Evolutionary conservation across 1,140 invertebrate species (phyloP), one percentile per base, ranked within the genome.

Genomic region (Lasaia peninsularis): DNA sequence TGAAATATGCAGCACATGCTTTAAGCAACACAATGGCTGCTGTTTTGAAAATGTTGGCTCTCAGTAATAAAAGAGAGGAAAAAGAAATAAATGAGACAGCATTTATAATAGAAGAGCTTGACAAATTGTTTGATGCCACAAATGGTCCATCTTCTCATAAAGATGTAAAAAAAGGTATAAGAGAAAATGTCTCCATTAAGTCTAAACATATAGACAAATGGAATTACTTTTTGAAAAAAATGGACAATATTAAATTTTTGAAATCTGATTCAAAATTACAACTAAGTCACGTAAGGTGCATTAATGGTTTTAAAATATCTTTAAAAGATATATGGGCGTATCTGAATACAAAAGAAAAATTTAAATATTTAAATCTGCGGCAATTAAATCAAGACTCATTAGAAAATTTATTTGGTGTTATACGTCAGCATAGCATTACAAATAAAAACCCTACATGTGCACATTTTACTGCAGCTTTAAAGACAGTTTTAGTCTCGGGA

Each of bases 11-110:
- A 52, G 50, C 24, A 31, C 50, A 52, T 31, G 50, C 50, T 12
- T 7, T 52, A 31, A 52, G 50, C 50, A 31, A 52, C 50, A 52
- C 31, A 2, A 52, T 52, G 50, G 50, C 28, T 12, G 50, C 50
- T 12, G n/a, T 52, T 52, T 52, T 31, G 24, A 32, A 52, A 28
- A 52, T 31, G 50, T 31, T 52, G 50, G 21, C 10, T 2, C 14
- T 11, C 3, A 32, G 3, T 28, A n/a, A 16, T 8, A 1, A 21
- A 31, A 32, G 8, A 11, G 21, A 8, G 32, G 24, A 52, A 52
- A 28, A 52, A 6, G 2, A 6, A 28, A 28, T 28, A 28, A 28
- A 28, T 28, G 24, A 28, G 5, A 28, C 24, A 28, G 1, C 24
- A 28, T 28, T 6, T 28, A 2, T 28, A 4, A 28, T 28, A 28